Percentiles rank a stretch among this genome's conserved stretches.
These are phyloP conservation scores for Hippocampus zosterae DNA, from an alignment of 2,113 vertebrate species.

Conservation along the genomic window DNA sequence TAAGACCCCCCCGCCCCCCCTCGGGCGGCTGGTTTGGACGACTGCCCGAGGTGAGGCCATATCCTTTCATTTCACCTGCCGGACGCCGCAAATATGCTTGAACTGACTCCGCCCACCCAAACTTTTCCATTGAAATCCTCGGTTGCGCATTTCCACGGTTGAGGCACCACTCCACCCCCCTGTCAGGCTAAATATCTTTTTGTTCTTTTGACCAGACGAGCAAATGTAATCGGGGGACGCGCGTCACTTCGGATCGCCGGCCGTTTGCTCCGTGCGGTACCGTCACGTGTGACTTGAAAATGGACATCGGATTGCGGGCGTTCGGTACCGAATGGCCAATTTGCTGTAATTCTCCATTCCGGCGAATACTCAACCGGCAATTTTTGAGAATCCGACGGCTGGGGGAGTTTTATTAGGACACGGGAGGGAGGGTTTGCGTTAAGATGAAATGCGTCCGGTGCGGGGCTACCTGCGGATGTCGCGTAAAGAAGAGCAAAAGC, in stretches of 20 bases:
- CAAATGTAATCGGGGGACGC: too few relatives aligned
- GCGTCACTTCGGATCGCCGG: too few relatives aligned
- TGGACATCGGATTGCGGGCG: not conserved
- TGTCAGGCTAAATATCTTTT: too few relatives aligned
- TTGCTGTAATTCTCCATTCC: constrained; percentile 16
- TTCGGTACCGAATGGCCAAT: not conserved
- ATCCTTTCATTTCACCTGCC: constrained; percentile 19
- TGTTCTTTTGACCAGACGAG: too few relatives aligned
- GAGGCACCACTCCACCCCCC: too few relatives aligned
- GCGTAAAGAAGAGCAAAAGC: constrained; percentile 65
- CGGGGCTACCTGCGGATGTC: constrained; percentile 48
- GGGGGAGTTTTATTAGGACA: constrained; percentile 53
- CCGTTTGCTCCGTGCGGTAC: too few relatives aligned
- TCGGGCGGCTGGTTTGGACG: constrained; percentile 34
- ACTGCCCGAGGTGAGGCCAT: constrained; percentile 16
- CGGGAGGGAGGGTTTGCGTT: constrained; percentile 49
- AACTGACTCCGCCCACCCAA: not conserved
- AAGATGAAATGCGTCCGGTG: constrained; percentile 62
- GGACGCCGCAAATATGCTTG: not conserved
- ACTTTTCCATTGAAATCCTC: not conserved
- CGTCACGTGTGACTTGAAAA: too few relatives aligned
- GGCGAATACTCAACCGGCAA: constrained; percentile 7
- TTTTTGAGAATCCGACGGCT: constrained; percentile 42
- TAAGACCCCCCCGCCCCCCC: too few relatives aligned
- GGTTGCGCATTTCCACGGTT: not conserved